These are phyloP conservation scores for Alca torda DNA, from an alignment of 2,797 vertebrate genomes.

Conservation along the genomic window DNA sequence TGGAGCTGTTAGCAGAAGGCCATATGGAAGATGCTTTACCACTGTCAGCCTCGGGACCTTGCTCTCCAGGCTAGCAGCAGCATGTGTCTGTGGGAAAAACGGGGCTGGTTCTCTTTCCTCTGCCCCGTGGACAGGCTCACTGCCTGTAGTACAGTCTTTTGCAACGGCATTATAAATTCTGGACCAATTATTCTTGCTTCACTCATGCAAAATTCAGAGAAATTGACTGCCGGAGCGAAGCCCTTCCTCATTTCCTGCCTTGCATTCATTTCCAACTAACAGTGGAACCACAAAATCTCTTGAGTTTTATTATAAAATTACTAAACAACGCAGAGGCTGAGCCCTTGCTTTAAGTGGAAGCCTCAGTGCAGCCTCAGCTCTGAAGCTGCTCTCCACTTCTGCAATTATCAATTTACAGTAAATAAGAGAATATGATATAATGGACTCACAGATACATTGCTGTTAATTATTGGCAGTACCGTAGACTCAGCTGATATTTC, in stretches of 20 bases:
- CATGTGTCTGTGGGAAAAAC: not conserved
- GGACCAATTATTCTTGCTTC: not conserved
- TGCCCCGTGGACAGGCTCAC: not conserved
- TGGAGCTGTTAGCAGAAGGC: not conserved
- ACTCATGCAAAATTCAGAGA: not conserved
- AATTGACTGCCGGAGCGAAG: not conserved
- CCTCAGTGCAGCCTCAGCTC: not conserved
- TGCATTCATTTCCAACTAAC: not conserved
- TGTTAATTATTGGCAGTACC: not conserved
- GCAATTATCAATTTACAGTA: not conserved
- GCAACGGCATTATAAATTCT: not conserved
- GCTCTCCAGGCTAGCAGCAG: not conserved
- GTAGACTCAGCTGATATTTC: not conserved
- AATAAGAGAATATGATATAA: not conserved
- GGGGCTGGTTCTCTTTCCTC: not conserved
- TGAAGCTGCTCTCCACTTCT: not conserved
- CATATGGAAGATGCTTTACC: rapidly evolving
- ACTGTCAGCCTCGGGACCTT: rapidly evolving
- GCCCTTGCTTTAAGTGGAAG: not conserved
- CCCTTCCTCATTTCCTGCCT: not conserved
- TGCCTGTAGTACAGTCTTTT: not conserved
- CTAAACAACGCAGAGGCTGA: not conserved
- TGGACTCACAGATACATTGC: not conserved
- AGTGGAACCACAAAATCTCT: not conserved
- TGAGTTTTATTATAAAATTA: constrained; percentile 32